Evolutionary conservation across 1,140 invertebrate species (phyloP).

Genomic region (Ips nitidus): DNA sequence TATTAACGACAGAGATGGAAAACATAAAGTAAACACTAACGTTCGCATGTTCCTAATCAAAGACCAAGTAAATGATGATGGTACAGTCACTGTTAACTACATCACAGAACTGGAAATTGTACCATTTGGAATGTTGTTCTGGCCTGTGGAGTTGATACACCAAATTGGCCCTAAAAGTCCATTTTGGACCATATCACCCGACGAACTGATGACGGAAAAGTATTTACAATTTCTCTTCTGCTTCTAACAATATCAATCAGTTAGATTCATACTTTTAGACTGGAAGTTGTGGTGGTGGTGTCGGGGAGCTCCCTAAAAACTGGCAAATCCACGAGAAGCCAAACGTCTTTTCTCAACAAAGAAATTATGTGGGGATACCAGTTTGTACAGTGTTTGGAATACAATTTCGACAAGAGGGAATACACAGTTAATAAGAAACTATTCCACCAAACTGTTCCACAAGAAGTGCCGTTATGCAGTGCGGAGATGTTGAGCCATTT

Average conservation of each 20-base stretch:
- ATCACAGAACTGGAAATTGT: slow-evolving; percentile 34
- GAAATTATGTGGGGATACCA: slow-evolving; percentile 86
- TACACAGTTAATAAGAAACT: slow-evolving; percentile 58
- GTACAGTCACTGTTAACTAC: slow-evolving; percentile 40
- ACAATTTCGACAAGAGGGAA: slow-evolving; percentile 21
- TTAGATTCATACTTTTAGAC: slow-evolving; percentile 56
- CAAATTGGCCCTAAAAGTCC: slow-evolving; percentile 60
- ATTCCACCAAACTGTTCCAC: slow-evolving; percentile 88
- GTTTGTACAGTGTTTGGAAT: slow-evolving; percentile 57
- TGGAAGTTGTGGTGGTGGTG: slow-evolving; percentile 83
- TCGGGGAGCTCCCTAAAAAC: slow-evolving; percentile 79
- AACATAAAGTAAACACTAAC: slow-evolving; percentile 59
- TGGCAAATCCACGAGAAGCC: slow-evolving; percentile 68
- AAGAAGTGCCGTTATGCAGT: slow-evolving; percentile 89
- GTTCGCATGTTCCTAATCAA: slow-evolving; percentile 60
- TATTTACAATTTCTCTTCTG: slow-evolving; percentile 28
- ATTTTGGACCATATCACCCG: slow-evolving; percentile 55
- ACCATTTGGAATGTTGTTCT: slow-evolving; percentile 56
- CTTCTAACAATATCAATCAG: neutral
- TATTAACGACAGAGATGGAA: slow-evolving; percentile 59
- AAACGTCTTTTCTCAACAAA: slow-evolving; percentile 78
- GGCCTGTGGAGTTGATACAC: slow-evolving; percentile 64
- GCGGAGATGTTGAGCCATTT: slow-evolving; percentile 52
- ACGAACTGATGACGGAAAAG: slow-evolving; percentile 58
- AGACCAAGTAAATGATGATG: slow-evolving; percentile 33